Evolutionary conservation across 2,888 invertebrate genomes (phyloP).

Genomic region (Gastrophysa polygoni): DNA sequence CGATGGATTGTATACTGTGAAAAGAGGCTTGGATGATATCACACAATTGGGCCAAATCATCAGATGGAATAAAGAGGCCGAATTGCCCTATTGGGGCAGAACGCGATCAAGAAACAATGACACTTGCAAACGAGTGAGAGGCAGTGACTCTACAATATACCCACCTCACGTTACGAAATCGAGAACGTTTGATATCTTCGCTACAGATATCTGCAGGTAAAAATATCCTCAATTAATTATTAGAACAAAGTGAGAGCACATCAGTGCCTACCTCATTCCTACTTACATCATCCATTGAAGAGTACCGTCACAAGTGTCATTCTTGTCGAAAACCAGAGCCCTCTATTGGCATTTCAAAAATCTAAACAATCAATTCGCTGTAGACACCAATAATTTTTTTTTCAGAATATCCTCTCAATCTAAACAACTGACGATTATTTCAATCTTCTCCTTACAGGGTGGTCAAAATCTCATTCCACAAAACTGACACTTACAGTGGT

Average conservation of each 20-base stretch:
- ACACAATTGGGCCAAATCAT: conserved; percentile 59
- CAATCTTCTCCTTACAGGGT: too few relatives aligned
- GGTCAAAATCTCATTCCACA: conserved; percentile 64
- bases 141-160: conserved; percentile 66
- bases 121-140: conserved; percentile 61
- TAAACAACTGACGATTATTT: too few relatives aligned
- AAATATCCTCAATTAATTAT: too few relatives aligned
- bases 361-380: too few relatives aligned
- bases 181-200: conserved; percentile 61
- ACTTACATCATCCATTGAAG: too few relatives aligned
- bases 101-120: conserved; percentile 43
- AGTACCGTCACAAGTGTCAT: too few relatives aligned
- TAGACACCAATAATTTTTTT: too few relatives aligned
- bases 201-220: conserved; percentile 72
- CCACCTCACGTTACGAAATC: conserved; percentile 65
- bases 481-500: conserved; percentile 62
- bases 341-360: too few relatives aligned
- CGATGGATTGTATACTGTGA: conserved; percentile 62
- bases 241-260: too few relatives aligned
- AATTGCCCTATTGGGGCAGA: conserved; percentile 54
- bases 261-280: too few relatives aligned
- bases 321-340: too few relatives aligned
- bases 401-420: too few relatives aligned
- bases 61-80: conserved; percentile 57
- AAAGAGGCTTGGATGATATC: conserved; percentile 61